A percentile compares a stretch with the other conserved stretches of the same genome.
phyloP scores from a whole-genome alignment of 2,797 vertebrate species.

The Podarcis siculus region DNA sequence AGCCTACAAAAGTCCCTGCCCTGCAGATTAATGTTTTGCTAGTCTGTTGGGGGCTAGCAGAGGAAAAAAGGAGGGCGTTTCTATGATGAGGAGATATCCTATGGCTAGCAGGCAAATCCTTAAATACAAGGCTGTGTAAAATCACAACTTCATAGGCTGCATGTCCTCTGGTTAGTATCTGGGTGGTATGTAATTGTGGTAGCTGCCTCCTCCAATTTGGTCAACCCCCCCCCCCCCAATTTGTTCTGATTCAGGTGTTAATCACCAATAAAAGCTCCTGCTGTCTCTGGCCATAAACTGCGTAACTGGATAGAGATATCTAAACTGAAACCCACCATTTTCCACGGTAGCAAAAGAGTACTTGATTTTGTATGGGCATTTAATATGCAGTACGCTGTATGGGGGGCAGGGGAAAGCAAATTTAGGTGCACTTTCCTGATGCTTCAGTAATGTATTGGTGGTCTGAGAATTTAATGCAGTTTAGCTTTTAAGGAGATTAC shows the following conservation, averaged over 20 bases:
- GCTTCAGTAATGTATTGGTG: constrained; percentile 45
- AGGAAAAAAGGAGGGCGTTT: no score
- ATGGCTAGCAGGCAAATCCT: no score
- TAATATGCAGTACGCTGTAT: constrained; percentile 51
- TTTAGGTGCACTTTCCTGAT: constrained; percentile 52
- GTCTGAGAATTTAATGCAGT: constrained; percentile 49
- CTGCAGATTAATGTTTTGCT: no score
- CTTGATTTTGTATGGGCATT: constrained; percentile 70
- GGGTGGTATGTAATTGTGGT: not conserved
- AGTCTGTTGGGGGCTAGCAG: no score
- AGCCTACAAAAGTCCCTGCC: no score
- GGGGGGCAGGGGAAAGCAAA: constrained; percentile 58
- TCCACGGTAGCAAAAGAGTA: constrained; percentile 4
- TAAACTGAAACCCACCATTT: constrained; percentile 49
- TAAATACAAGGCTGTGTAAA: not conserved
- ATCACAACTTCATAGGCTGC: not conserved
- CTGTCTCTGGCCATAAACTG: constrained; percentile 42
- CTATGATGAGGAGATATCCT: no score
- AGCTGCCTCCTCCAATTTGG: no score
- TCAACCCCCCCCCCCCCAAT: not conserved
- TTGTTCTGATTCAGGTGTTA: not conserved
- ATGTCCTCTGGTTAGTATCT: no score
- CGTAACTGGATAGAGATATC: constrained; percentile 58
- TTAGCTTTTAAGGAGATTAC: constrained; percentile 67
- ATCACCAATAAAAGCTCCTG: constrained; percentile 54